These are phyloP conservation scores for Nomada ferruginata DNA, from an alignment of 2,888 invertebrate species.

Conservation along the genomic window DNA sequence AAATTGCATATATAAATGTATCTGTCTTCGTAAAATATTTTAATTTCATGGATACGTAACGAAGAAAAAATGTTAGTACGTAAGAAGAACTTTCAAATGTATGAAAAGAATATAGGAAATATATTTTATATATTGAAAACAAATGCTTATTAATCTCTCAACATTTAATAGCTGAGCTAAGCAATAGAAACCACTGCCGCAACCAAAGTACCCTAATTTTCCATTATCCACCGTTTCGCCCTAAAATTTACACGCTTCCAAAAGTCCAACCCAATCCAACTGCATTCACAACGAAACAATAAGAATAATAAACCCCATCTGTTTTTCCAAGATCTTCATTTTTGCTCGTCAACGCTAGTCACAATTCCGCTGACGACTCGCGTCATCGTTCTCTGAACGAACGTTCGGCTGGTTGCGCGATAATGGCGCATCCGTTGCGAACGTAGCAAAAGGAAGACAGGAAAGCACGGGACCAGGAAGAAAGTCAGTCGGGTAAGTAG, in stretches of 20 bases:
- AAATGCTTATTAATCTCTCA: no score
- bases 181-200: no score
- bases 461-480: constrained; percentile 26
- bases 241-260: no score
- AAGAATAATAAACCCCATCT: not conserved
- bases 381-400: constrained; percentile 1
- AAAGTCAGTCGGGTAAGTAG: constrained; percentile 13
- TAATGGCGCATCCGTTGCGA: constrained; percentile 34
- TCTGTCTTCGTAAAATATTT: not conserved
- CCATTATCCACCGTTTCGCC: no score
- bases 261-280: not conserved
- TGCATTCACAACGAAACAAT: not conserved
- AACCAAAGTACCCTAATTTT: no score
- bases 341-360: not conserved
- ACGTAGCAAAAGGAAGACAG: constrained; percentile 12
- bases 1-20: not conserved
- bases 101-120: no score
- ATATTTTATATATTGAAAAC: no score
- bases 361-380: constrained; percentile 17
- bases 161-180: no score
- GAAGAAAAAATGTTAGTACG: not conserved
- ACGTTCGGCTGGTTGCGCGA: constrained; percentile 5
- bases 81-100: no score
- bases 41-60: no score
- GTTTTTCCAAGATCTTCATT: not conserved